phyloP scores from a whole-genome alignment of 2,797 vertebrate genomes.

The Nannoperca obscura region DNA sequence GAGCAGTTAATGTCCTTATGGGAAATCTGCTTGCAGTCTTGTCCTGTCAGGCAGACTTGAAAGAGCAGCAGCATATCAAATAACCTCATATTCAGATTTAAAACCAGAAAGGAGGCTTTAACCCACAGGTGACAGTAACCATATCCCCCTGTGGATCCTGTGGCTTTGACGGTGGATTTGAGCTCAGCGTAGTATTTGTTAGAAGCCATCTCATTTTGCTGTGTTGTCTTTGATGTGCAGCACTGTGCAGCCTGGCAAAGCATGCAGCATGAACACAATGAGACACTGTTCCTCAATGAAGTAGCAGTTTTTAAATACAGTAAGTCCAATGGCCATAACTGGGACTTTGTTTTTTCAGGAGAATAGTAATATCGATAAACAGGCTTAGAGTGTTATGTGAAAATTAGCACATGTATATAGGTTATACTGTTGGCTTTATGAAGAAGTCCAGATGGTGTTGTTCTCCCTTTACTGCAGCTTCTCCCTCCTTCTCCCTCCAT shows the following conservation, averaged over 20 bases:
- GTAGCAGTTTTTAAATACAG: conserved; percentile 3
- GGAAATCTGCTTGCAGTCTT: conserved; percentile 68
- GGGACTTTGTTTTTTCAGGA: not conserved
- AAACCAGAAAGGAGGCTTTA: conserved; percentile 62
- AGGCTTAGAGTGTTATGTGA: conserved; percentile 8
- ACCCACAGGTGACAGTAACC: conserved; percentile 74
- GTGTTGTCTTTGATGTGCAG: conserved; percentile 60
- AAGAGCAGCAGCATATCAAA: conserved; percentile 71
- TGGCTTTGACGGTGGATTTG: conserved; percentile 60
- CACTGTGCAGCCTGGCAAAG: conserved; percentile 47
- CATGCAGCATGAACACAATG: conserved; percentile 28
- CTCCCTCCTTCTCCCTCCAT: conserved; percentile 15
- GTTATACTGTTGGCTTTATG: conserved; percentile 36
- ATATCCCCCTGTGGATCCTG: conserved; percentile 55
- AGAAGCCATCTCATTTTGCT: conserved; percentile 63
- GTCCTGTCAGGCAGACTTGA: conserved; percentile 72
- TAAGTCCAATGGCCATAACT: not conserved
- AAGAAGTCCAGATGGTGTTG: conserved; percentile 45
- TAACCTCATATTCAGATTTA: conserved; percentile 73
- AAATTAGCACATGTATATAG: conserved; percentile 25
- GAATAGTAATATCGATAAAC: conserved; percentile 25
- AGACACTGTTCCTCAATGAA: conserved; percentile 11
- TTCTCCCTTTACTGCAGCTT: conserved; percentile 27
- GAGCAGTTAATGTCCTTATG: conserved; percentile 67
- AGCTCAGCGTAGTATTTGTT: conserved; percentile 62